These are phyloP conservation scores for Heterotilapia buettikoferi DNA, from an alignment of 2,113 vertebrate genomes.

Conservation along the genomic window DNA sequence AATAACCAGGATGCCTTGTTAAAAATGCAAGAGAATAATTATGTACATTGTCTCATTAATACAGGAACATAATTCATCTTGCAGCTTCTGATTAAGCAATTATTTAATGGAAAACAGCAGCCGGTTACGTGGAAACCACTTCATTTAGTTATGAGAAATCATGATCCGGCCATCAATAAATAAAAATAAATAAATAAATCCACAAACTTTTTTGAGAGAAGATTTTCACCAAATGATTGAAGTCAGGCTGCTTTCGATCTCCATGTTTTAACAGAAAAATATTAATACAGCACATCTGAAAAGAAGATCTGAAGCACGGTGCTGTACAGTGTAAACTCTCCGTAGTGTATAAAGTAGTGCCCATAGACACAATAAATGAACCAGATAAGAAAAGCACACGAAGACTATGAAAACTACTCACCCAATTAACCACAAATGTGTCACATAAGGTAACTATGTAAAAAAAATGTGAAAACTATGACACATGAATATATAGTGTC, in stretches of 20 bases:
- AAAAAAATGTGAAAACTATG: neutral
- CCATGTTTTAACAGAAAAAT: no score
- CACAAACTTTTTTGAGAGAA: neutral
- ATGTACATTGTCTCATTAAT: neutral
- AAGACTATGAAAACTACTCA: neutral
- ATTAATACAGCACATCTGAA: neutral
- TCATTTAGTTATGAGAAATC: neutral
- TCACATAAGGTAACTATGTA: neutral
- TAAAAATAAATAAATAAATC: neutral
- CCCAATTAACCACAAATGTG: neutral
- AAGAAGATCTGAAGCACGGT: neutral
- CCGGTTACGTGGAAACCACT: rapidly evolving
- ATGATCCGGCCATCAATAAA: rapidly evolving
- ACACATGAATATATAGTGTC: rapidly evolving
- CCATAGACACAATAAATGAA: neutral
- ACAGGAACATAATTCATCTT: neutral
- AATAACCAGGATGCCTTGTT: neutral
- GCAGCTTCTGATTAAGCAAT: neutral
- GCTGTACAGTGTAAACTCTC: neutral
- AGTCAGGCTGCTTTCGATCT: rapidly evolving
- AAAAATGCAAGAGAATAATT: rapidly evolving
- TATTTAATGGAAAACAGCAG: neutral
- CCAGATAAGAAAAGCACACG: neutral
- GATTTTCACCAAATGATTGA: neutral
- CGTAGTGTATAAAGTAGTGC: neutral